Percentiles rank a stretch among this genome's conserved stretches.
Conservation (phyloP, 2,113 vertebrate species). For the Lota lota region DNA sequence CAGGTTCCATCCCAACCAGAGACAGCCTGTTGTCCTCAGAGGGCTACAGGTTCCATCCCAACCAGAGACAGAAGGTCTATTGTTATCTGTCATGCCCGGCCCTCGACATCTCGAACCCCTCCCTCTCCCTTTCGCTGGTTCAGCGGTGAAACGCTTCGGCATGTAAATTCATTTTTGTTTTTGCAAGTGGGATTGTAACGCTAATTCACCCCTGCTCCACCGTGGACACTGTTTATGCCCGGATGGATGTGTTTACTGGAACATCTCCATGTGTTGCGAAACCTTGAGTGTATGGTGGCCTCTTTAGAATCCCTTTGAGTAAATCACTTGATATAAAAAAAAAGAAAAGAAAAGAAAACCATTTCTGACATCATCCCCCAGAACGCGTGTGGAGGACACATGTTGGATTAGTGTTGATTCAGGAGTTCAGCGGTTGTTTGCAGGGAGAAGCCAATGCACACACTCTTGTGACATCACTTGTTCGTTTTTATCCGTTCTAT, state of each 20-base stretch:
- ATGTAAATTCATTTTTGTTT: background rate
- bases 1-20: too few relatives aligned
- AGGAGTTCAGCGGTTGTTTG: background rate
- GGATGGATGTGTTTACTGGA: conserved; percentile 26
- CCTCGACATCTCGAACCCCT: too few relatives aligned
- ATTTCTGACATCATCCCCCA: background rate
- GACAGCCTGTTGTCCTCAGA: too few relatives aligned
- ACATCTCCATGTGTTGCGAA: background rate
- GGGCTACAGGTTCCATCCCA: too few relatives aligned
- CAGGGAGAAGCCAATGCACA: background rate
- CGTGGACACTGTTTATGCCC: conserved; percentile 24
- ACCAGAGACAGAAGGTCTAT: too few relatives aligned
- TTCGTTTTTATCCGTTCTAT: too few relatives aligned
- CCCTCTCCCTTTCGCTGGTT: too few relatives aligned
- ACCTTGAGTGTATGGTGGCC: conserved; percentile 12
- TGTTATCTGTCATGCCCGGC: too few relatives aligned
- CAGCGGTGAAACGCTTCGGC: too few relatives aligned
- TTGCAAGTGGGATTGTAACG: background rate
- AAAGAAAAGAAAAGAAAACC: background rate
- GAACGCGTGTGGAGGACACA: background rate
- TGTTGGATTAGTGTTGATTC: background rate
- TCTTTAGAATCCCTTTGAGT: background rate
- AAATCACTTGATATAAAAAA: background rate
- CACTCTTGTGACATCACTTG: too few relatives aligned
- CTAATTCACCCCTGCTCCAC: conserved; percentile 17